Conservation (phyloP, 2,888 invertebrate genomes). For the Arrhopalites spinosus region DNA sequence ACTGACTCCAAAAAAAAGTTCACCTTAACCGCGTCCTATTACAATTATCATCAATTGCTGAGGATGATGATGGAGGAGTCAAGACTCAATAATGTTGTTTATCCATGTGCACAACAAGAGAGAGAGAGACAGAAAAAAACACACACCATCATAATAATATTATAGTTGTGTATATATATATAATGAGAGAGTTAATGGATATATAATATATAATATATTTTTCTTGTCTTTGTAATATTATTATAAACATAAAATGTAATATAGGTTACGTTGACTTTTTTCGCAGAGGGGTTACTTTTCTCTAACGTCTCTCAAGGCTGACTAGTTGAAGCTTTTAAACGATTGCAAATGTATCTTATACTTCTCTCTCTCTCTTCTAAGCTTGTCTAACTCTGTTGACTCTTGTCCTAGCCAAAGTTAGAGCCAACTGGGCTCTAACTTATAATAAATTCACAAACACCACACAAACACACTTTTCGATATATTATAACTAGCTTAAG, state of each 20-base stretch:
- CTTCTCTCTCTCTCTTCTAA: not conserved
- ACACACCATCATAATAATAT: not conserved
- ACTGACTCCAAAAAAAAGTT: not conserved
- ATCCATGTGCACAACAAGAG: too few relatives aligned
- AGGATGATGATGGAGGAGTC: too few relatives aligned
- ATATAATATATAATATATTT: not conserved
- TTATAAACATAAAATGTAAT: slow-evolving; percentile 4
- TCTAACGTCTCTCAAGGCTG: slow-evolving; percentile 25
- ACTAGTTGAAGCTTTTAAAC: slow-evolving; percentile 19
- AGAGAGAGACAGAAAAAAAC: not conserved
- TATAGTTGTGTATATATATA: not conserved
- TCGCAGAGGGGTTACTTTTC: slow-evolving; percentile 33
- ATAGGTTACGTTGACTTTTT: slow-evolving; percentile 26
- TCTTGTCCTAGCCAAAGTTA: not conserved
- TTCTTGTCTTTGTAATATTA: slow-evolving; percentile 2
- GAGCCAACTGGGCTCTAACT: slow-evolving; percentile 8
- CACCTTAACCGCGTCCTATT: not conserved
- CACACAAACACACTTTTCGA: not conserved
- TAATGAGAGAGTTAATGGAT: not conserved
- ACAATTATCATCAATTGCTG: too few relatives aligned
- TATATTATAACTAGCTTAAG: too few relatives aligned
- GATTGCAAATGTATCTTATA: slow-evolving; percentile 4
- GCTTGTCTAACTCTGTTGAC: not conserved
- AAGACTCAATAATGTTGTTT: too few relatives aligned
- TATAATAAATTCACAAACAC: not conserved